Percentiles rank a stretch among this genome's conserved stretches.
Conservation (phyloP, 2,888 invertebrate genomes). For the Andrena trimmerana region DNA sequence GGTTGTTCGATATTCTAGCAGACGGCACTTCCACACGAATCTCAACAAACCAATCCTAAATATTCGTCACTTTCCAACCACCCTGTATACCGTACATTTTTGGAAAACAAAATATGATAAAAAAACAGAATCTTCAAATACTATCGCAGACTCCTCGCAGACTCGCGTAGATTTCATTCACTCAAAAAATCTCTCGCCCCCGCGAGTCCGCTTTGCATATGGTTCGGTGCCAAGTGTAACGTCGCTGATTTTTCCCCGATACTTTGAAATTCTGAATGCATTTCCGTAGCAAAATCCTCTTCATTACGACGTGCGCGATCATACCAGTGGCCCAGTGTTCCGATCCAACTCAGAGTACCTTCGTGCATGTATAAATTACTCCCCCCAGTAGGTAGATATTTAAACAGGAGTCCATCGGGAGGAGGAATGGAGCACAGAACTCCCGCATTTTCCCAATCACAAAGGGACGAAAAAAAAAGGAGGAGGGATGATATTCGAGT, state of each 20-base stretch:
- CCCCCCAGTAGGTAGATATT: too few relatives aligned
- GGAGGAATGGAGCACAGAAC: not conserved
- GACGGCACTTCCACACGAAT: not conserved
- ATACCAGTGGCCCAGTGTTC: too few relatives aligned
- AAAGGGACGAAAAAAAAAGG: not conserved
- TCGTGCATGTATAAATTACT: too few relatives aligned
- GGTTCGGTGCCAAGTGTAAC: slow-evolving; percentile 39
- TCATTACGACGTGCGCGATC: not conserved
- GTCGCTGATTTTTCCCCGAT: slow-evolving; percentile 26
- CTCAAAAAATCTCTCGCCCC: slow-evolving; percentile 24
- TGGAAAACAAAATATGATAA: too few relatives aligned
- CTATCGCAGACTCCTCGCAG: not conserved
- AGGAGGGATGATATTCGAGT: slow-evolving; percentile 3
- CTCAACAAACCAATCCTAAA: not conserved
- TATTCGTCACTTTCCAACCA: not conserved
- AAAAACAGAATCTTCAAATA: not conserved
- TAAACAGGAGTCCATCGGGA: not conserved
- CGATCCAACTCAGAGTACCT: too few relatives aligned
- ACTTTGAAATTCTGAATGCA: slow-evolving; percentile 43
- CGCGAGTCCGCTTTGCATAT: slow-evolving; percentile 47
- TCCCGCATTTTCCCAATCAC: not conserved
- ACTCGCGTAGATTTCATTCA: slow-evolving; percentile 33
- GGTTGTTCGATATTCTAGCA: slow-evolving; percentile 26
- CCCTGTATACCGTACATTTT: too few relatives aligned
- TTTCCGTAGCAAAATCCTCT: slow-evolving; percentile 24